Conservation (phyloP, 2,888 invertebrate genomes). For the Thera obeliscata region DNA sequence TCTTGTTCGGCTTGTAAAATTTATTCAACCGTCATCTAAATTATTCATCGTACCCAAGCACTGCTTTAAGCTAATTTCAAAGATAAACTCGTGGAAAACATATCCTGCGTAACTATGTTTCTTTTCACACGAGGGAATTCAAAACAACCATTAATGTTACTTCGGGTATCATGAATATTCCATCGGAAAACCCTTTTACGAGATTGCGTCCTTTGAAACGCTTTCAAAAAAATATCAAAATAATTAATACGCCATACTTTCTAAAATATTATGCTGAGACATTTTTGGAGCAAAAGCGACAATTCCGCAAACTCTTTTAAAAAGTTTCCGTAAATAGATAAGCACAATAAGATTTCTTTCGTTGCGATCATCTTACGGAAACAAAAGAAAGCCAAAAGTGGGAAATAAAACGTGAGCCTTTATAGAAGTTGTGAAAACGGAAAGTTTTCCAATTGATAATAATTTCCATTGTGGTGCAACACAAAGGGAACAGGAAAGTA, state of each 20-base stretch:
- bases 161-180: conserved; percentile 73
- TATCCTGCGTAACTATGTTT: conserved; percentile 54
- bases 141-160: conserved; percentile 74
- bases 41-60: conserved; percentile 46
- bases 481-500: conserved; percentile 79
- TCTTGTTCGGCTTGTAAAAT: conserved; percentile 17
- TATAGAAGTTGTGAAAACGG: conserved; percentile 69
- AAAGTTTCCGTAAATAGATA: conserved; percentile 47
- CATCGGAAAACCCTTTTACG: conserved; percentile 71
- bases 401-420: conserved; percentile 74
- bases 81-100: conserved; percentile 56
- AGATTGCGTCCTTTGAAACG: conserved; percentile 55
- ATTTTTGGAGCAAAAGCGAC: conserved; percentile 28
- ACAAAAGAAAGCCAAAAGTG: conserved; percentile 68
- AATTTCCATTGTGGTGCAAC: conserved; percentile 81
- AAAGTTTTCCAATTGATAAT: conserved; percentile 82
- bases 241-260: conserved; percentile 53
- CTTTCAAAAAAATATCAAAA: conserved; percentile 60
- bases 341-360: conserved; percentile 51
- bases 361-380: conserved; percentile 54
- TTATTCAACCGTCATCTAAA: conserved; percentile 37
- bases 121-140: conserved; percentile 69
- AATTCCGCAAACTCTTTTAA: conserved; percentile 39
- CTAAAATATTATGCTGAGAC: conserved; percentile 29
- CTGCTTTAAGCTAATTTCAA: conserved; percentile 52